Base-by-base conservation (phyloP, 2,113 vertebrate species). In the Rhodinocichla rosea region DNA sequence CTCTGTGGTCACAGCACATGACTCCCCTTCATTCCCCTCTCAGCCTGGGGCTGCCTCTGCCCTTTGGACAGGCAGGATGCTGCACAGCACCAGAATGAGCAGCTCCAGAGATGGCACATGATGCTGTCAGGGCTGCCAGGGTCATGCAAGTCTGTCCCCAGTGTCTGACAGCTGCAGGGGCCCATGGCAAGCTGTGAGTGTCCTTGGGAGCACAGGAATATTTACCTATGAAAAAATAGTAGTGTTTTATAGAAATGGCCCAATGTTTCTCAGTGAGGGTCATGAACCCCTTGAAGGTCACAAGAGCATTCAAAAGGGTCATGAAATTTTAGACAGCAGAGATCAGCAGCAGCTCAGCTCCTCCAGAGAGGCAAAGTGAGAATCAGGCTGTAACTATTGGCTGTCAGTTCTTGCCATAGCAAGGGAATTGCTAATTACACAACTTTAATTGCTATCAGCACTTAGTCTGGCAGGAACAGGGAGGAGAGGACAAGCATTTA, bases 281-380 rank as follows among this genome's bases (percentile, higher is more conserved):
- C 69, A 23, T 4, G 39, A 92, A 92, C 68, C 11, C 32, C 15
- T 65, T 59, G 73, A 87, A 91, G 86, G 80, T 81, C 89, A 78
- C 1, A 0, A 84, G 39, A 81, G 17, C 45, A 47, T 92, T 93
- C 76, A 68, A 90, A 88, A 70, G 47, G 64, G 64, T 56, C 17
- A 17, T 81, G 77, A 95, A 78, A 81, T 86, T 91, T 87, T 86
- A 95, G 86, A 89, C 94, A 94, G 42, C 32, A 83, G 68, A 92
- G 89, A 75, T 47, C 76, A 94, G 55, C 60, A 89, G 86, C 69
- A 96, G 64, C 80, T 90, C 52, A 37, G 47, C 32, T 84, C 20
- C 64, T 90, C 73, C 69, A 56, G 64, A 88, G 82, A 86, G 47
- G 27, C 27, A 74, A 94, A 78, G 76, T 78, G 80, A 87, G 60